phyloP scores from a whole-genome alignment of 2,797 vertebrate genomes.

The Acrossocheilus fasciatus region DNA sequence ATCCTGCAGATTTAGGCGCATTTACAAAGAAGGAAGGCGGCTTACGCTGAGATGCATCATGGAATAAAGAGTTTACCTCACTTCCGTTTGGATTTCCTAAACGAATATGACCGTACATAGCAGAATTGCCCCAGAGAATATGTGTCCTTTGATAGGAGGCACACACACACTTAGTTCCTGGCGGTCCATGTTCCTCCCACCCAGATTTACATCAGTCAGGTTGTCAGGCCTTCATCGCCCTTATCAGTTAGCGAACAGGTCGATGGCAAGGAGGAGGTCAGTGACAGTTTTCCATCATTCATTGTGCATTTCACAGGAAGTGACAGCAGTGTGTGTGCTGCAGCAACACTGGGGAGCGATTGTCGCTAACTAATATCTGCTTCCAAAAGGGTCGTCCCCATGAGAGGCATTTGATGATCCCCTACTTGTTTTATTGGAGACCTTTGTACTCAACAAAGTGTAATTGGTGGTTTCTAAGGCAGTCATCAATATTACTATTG shows the following conservation, averaged over 20 bases:
- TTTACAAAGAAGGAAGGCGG: constrained; percentile 43
- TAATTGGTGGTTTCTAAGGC: not conserved
- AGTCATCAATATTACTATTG: not conserved
- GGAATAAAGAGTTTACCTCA: constrained; percentile 50
- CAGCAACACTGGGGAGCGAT: not conserved
- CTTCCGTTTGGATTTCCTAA: not conserved
- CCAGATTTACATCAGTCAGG: constrained; percentile 54
- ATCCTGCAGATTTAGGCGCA: constrained; percentile 63
- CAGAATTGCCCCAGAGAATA: constrained; percentile 18
- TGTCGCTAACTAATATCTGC: not conserved
- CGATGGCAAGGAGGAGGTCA: constrained; percentile 43
- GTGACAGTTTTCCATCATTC: constrained; percentile 46
- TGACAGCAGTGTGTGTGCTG: constrained; percentile 4
- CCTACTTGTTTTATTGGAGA: constrained; percentile 19
- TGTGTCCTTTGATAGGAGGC: constrained; percentile 40
- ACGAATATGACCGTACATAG: not conserved
- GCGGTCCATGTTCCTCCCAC: constrained; percentile 6
- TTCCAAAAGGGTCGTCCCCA: not conserved
- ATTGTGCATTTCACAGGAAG: constrained; percentile 40
- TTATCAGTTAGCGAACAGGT: constrained; percentile 48
- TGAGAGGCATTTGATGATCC: not conserved
- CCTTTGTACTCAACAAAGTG: not conserved
- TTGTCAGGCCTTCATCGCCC: constrained; percentile 25
- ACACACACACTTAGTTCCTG: not conserved
- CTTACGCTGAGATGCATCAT: constrained; percentile 15